Evolutionary conservation across 2,113 vertebrate genomes (phyloP), one percentile per base, ranked within the genome.

Genomic region (Crypturellus undulatus): DNA sequence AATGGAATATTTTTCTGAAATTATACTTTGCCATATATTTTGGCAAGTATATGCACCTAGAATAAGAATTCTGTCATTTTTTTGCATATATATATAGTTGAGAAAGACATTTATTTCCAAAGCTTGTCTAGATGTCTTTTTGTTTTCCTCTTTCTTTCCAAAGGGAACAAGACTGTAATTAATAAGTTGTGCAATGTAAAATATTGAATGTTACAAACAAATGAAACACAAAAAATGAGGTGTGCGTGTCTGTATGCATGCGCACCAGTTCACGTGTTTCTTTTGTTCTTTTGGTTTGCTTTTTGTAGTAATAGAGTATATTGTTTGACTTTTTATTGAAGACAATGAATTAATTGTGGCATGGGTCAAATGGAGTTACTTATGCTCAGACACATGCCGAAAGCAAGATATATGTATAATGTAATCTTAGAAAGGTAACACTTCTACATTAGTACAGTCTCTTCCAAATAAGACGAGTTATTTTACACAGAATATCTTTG

Each of bases 401-500:
- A 87, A 91, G 59, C 21, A 79, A 26, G 7, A 12, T 67, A 70
- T 73, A 79, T 68, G 45, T 12, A 20, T 5, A 89, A 34, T 4
- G 42, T 22, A 72, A 58, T 8, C 2, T 4, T 47, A 47, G 45
- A 94, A 80, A 85, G 40, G 43, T 77, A 67, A 80, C 59, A 64
- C 34, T 85, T 76, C 56, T 60, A 43, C 56, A 59, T 28, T 51
- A 36, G 36, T 73, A 63, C 36, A 72, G 26, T 10, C n/a, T 34
- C 67, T 89, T 88, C 36, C 63, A 87, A 88, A 88, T 21, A 79
- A 59, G 49, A 86, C 32, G 2, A 86, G n/a, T 75, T 83, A 90
- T 72, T 81, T 93, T 73, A 72, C 26, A 92, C n/a, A 25, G 10
- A 89, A 69, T 10, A 45, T 51, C 86, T 96, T 86, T 96, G 76